Evolutionary conservation across 2,113 vertebrate species (phyloP), one percentile per base, ranked within the genome.

Genomic region (Nannobrachium achirus): DNA sequence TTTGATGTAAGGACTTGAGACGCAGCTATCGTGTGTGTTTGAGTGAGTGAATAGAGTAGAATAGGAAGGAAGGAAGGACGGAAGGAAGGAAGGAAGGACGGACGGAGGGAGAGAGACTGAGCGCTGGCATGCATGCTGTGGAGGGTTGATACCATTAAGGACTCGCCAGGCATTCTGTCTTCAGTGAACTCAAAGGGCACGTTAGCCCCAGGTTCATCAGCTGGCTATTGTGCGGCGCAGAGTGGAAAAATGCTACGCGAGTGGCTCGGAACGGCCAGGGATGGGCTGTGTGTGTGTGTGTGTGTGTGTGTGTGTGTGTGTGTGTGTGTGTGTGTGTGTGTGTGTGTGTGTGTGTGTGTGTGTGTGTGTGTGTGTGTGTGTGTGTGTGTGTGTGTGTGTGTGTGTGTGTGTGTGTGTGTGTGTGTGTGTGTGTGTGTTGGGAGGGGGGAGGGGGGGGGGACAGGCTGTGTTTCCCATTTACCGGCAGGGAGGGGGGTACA

Each of bases 171-270:
- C 63, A 10, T 81, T 83, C 72, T 83, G 63, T 72, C 69, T 80
- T 71, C 18, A 50, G 71, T 61, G 64, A 77, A 80, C 83, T 86
- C 86, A 79, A 69, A 87, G 83, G 86, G 73, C 86, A 83, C 66
- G 79, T 82, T 88, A 82, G 85, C 84, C 73, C 69, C 80, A 77
- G 88, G 82, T 89, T 89, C 84, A 83, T 80, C 82, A 78, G 78
- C 73, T 71, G 44, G 79, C 86, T 74, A 84, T 86, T 89, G 86
- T 86, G 66, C 38, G 58, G 74, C 14, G 3, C 57, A 67, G 71
- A 68, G 72, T 63, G 52, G 71, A 69, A 76, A 66, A 68, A 69
- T 66, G 75, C 76, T 57, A 63, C 55, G 38, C 46, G 42, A 83
- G 73, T 79, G 80, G 66, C 78, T 80, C 71, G 59, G 83, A 68